phyloP scores from a whole-genome alignment of 1,140 invertebrate species.

The Drosophila cardini region DNA sequence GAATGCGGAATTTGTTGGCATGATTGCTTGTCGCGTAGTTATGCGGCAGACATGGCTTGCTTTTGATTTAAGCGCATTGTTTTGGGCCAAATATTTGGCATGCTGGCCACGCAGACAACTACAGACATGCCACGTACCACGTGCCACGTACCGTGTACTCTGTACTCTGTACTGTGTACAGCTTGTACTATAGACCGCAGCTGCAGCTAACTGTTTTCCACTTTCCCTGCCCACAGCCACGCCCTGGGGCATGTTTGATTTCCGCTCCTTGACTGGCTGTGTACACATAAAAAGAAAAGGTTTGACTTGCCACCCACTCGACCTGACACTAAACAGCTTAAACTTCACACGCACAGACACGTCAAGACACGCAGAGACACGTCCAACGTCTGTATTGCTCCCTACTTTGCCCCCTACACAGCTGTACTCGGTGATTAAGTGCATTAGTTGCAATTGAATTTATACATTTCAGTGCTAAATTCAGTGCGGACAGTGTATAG shows the following conservation, averaged over 20 bases:
- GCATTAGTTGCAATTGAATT: slow-evolving; percentile 80
- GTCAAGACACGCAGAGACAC: slow-evolving; percentile 8
- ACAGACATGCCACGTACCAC: slow-evolving; percentile 60
- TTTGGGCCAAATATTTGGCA: slow-evolving; percentile 79
- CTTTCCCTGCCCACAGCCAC: not conserved
- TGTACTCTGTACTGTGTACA: no score
- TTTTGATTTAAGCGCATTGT: slow-evolving; percentile 83
- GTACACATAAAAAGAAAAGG: slow-evolving; percentile 28
- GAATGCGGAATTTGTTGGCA: slow-evolving; percentile 25
- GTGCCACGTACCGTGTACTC: slow-evolving; percentile 11
- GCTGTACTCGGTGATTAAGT: slow-evolving; percentile 38
- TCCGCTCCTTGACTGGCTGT: slow-evolving; percentile 62
- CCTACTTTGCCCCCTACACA: slow-evolving; percentile 24
- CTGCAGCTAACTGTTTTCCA: slow-evolving; percentile 52
- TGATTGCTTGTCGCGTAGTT: slow-evolving; percentile 68
- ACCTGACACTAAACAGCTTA: slow-evolving; percentile 62
- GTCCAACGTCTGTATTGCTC: slow-evolving; percentile 62
- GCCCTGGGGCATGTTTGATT: slow-evolving; percentile 63
- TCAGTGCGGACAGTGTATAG: no score
- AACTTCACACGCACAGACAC: slow-evolving; percentile 71
- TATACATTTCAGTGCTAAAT: slow-evolving; percentile 37
- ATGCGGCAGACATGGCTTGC: slow-evolving; percentile 76
- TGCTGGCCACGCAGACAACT: slow-evolving; percentile 75
- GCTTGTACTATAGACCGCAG: slow-evolving; percentile 29
- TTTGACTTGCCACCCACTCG: slow-evolving; percentile 7